Percentiles rank a stretch among this genome's conserved stretches.
phyloP scores from a whole-genome alignment of 2,113 vertebrate genomes.

The Urocitellus parryii region DNA sequence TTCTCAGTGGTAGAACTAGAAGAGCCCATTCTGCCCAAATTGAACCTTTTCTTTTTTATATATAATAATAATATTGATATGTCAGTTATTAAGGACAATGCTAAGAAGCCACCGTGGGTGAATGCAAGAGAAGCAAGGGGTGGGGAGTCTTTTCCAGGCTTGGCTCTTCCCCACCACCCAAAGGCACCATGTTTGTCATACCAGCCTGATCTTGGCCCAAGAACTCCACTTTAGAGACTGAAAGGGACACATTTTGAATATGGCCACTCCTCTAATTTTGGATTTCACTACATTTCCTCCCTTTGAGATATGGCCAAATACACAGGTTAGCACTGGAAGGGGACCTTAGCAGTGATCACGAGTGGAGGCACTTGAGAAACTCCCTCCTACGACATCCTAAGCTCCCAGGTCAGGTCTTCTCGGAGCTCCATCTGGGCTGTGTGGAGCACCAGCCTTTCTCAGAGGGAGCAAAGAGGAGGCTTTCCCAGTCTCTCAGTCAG shows the following conservation, averaged over 20 bases:
- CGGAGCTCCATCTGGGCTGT: neutral
- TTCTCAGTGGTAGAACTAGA: neutral
- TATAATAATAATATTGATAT: neutral
- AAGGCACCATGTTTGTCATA: neutral
- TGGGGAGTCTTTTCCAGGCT: neutral
- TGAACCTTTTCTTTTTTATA: neutral
- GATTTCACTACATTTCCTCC: neutral
- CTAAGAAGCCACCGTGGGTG: neutral
- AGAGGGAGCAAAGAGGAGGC: neutral
- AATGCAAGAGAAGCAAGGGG: neutral
- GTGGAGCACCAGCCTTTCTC: too few relatives aligned
- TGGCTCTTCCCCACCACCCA: neutral
- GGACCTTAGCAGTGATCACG: neutral
- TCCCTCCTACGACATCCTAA: neutral
- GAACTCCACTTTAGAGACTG: too few relatives aligned
- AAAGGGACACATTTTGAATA: neutral
- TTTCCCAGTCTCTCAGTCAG: neutral
- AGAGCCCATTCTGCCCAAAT: neutral
- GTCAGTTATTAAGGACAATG: neutral
- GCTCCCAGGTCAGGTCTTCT: neutral
- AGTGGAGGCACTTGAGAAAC: neutral
- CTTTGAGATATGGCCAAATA: neutral
- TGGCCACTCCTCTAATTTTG: neutral
- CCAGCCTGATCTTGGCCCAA: neutral
- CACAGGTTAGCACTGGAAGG: neutral